Evolutionary conservation across 2,888 invertebrate species (phyloP), one percentile per base, ranked within the genome.

Genomic region (Caenorhabditis macrosperma): DNA sequence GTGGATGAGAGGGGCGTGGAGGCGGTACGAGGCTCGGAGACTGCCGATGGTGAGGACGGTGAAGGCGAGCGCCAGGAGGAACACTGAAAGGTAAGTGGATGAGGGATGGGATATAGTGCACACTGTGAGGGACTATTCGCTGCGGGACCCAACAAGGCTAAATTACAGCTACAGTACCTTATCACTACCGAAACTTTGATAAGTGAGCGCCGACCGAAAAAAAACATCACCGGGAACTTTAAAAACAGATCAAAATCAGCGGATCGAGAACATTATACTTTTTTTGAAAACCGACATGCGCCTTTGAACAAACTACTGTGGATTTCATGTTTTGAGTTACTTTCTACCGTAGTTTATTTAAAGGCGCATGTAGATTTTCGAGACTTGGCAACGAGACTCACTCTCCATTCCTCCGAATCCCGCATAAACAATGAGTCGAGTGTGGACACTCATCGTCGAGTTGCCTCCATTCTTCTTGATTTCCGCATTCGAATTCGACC

Each of bases 1-100:
- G 26, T 71, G 71, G 12, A 91, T 82, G 28, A 91, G 77, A 15
- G 82, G 81, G 35, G 75, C 48, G 83, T 90, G 91, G 24, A 91
- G 81, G n/a, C 72, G 79, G 30, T 85, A 80, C 2, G 83, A 83
- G 0, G 83, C 82, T 30, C 74, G 71, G 22, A 83, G 80, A 50
- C 71, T 76, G 28, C 81, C 82, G 28, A 82, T 71, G 0, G 81
- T 81, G 2, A 83, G 77, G n/a, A 83, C 77, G 9, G 74, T 60
- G 63, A 82, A 81, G 54, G 85, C 57, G 26, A 84, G 28, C 17
- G 63, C 72, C 24, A 88, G 72, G 9, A 82, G 67, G 20, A 82
- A 44, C 55, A 87, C 87, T 87, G 75, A 59, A 77, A 72, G 6
- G 15, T 10, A 15, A 2, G 38, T 38, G 33, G n/a, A 20, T 26